phyloP scores from a whole-genome alignment of 2,888 invertebrate species.

The Dynastes hyllus region DNA sequence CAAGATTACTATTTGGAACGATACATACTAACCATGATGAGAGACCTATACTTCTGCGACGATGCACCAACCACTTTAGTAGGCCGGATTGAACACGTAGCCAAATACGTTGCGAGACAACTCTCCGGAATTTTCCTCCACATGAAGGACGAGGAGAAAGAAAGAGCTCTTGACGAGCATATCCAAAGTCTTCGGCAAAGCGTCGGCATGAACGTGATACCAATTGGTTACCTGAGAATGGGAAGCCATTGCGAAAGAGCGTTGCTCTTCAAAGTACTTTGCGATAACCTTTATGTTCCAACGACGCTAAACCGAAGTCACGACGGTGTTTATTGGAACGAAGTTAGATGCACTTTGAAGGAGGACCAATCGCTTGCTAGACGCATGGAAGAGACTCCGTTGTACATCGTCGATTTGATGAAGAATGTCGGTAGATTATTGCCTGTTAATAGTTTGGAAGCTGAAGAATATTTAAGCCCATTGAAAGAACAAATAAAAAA shows the following conservation, averaged over 20 bases:
- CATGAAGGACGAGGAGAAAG: conserved; percentile 34
- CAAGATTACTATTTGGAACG: conserved; percentile 46
- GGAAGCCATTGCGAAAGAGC: conserved; percentile 74
- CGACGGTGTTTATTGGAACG: conserved; percentile 70
- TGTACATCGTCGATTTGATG: conserved; percentile 72
- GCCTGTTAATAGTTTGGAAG: conserved; percentile 67
- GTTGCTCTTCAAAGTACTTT: conserved; percentile 74
- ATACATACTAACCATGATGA: conserved; percentile 35
- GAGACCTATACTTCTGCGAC: conserved; percentile 31
- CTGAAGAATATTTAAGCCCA: conserved; percentile 65
- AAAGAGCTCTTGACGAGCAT: conserved; percentile 35
- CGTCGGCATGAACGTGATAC: conserved; percentile 71
- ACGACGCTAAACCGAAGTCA: conserved; percentile 69
- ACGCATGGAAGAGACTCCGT: conserved; percentile 56
- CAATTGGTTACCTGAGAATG: conserved; percentile 71
- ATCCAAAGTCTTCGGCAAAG: conserved; percentile 37
- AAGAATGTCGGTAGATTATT: conserved; percentile 69
- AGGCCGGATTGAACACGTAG: conserved; percentile 31
- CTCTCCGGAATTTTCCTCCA: conserved; percentile 41
- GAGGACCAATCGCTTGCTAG: not conserved
- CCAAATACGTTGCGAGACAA: conserved; percentile 46
- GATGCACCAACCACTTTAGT: conserved; percentile 7
- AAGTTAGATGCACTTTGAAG: conserved; percentile 61
- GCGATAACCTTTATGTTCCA: conserved; percentile 72
- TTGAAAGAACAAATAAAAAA: too few species aligned